Evolutionary conservation across 2,888 invertebrate genomes (phyloP), one percentile per base, ranked within the genome.

Genomic region (Napeogenes sylphis): DNA sequence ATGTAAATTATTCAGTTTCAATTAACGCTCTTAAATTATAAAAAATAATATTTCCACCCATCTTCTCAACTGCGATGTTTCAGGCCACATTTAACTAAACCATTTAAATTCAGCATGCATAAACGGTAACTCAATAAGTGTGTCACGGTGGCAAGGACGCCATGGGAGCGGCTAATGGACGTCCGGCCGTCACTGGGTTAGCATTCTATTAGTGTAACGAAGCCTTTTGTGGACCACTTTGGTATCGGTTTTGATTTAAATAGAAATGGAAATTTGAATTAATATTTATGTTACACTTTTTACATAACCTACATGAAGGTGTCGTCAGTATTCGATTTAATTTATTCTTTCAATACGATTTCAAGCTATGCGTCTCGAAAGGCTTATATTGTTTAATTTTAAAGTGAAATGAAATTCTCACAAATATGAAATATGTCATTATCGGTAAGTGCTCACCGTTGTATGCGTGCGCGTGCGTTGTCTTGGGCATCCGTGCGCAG

Each of bases 401-500:
- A 38, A 38, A 6, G 38, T 38, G 38, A 6, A 38, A 38, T 38
- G 3, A 38, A 3, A 3, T 6, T 38, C 0, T 4, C 3, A 3
- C 38, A 38, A 21, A 21, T 21, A 38, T n/a, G n/a, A n/a, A n/a
- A n/a, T 38, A 38, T 38, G 38, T 38, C 8, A 38, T 4, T 38
- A 38, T 38, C 38, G 38, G 38, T 51, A 10, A 21, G 3, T 4
- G 59, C 72, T 68, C 38, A 83, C 84, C 81, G 45, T 77, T 64
- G 68, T 82, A 66, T 55, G 72, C 73, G 66, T 83, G 81, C 2
- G 82, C 70, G 56, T 21, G 51, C n/a, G 8, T 10, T 3, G 85
- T 82, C 75, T 80, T 83, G 67, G 90, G 89, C 88, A 89, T 89
- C 73, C 85, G 82, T 65, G 89, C 91, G 82, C 86, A 88, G 70